Evolutionary conservation across 2,888 invertebrate genomes (phyloP).

Genomic region (Cephonodes hylas): DNA sequence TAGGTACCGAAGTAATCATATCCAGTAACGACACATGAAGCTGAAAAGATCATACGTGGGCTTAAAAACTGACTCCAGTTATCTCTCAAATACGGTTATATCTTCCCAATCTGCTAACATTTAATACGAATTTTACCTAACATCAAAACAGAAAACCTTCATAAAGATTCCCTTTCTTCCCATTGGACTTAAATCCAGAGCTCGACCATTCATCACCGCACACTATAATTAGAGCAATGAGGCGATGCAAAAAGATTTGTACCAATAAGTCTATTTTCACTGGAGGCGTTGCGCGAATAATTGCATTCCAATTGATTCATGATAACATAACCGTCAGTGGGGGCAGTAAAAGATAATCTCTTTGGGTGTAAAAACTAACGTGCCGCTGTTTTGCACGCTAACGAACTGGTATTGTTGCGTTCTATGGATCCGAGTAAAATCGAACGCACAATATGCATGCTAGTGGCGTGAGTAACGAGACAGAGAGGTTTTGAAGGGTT

Average conservation of each 20-base stretch:
- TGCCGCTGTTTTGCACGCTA: slow-evolving; percentile 54
- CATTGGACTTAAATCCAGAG: no score
- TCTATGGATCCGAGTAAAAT: slow-evolving; percentile 60
- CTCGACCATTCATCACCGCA: background rate
- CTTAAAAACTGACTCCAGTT: no score
- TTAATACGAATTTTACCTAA: no score
- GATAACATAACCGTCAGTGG: slow-evolving; percentile 29
- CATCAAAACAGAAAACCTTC: no score
- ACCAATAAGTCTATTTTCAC: slow-evolving; percentile 9
- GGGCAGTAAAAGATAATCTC: slow-evolving; percentile 45
- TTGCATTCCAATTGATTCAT: slow-evolving; percentile 42
- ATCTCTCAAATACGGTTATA: no score
- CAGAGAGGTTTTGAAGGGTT: slow-evolving; percentile 18
- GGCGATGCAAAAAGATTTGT: background rate
- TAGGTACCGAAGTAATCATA: no score
- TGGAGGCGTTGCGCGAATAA: slow-evolving; percentile 23
- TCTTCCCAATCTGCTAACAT: no score
- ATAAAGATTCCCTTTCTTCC: no score
- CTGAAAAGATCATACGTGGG: no score
- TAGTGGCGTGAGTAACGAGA: slow-evolving; percentile 26
- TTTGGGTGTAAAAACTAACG: slow-evolving; percentile 57
- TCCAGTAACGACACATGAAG: no score
- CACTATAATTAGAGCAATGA: background rate
- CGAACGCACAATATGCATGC: slow-evolving; percentile 44
- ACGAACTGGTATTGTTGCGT: slow-evolving; percentile 71